Percentiles rank a stretch among this genome's conserved stretches.
Conservation (phyloP, 2,797 vertebrate species). For the Tauraco hartlaubi region DNA sequence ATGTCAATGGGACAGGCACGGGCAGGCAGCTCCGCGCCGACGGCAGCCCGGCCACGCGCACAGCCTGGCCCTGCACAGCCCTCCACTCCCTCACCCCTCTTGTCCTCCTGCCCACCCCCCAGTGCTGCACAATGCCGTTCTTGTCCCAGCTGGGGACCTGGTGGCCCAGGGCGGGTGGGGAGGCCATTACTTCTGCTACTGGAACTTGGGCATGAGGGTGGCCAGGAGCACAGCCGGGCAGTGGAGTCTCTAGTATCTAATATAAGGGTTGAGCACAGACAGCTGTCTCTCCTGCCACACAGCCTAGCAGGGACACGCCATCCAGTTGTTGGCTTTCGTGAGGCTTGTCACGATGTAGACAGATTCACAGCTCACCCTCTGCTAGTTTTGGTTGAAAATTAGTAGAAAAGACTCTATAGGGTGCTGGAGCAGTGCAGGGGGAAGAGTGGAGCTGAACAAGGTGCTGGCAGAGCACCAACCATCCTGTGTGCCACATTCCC, state of each 20-base stretch:
- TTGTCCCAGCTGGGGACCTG: background rate
- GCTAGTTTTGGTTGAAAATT: background rate
- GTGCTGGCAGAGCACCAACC: rapidly evolving
- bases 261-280: background rate
- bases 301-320: rapidly evolving
- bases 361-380: background rate
- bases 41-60: background rate
- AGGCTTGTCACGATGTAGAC: background rate
- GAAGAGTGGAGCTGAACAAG: background rate
- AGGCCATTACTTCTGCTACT: background rate
- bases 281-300: background rate
- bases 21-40: background rate
- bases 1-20: background rate
- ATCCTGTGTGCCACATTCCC: rapidly evolving
- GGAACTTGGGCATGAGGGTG: background rate
- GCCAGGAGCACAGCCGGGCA: background rate
- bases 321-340: background rate
- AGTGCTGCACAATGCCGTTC: background rate
- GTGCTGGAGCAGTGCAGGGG: background rate
- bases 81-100: background rate
- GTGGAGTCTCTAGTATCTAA: background rate
- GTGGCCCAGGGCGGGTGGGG: background rate
- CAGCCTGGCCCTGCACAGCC: background rate
- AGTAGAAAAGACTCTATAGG: background rate
- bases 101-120: background rate